Conservation (phyloP, 2,797 vertebrate species). For the Xerus rutilus region DNA sequence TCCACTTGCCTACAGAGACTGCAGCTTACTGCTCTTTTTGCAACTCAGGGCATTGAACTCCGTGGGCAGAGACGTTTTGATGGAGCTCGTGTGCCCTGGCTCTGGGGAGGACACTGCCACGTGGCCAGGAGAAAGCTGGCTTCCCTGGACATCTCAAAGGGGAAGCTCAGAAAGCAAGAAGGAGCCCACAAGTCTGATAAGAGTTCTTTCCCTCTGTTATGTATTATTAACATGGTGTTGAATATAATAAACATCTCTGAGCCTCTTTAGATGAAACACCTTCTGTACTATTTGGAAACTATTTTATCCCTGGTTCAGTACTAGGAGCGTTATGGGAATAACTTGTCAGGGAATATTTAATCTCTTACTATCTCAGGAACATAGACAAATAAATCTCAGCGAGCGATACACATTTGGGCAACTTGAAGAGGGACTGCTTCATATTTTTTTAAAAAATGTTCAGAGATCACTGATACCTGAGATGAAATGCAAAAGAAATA, state of each 20-base stretch:
- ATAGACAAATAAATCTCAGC: not conserved
- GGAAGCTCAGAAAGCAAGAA: not conserved
- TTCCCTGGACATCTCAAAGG: not conserved
- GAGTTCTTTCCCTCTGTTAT: not conserved
- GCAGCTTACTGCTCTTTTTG: not conserved
- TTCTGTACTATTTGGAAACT: not conserved
- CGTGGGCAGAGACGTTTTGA: not conserved
- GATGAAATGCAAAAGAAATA: not conserved
- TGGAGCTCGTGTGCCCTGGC: not conserved
- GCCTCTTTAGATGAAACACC: not conserved
- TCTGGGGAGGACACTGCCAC: not conserved
- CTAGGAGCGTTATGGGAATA: not conserved
- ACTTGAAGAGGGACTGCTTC: not conserved
- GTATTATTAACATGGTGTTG: not conserved
- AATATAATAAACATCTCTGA: not conserved
- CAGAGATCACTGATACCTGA: not conserved
- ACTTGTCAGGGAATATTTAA: not conserved
- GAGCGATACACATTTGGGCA: not conserved
- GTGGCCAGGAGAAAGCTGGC: not conserved
- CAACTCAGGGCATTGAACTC: slow-evolving; percentile 11
- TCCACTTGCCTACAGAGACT: slow-evolving; percentile 6
- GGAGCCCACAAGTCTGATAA: not conserved
- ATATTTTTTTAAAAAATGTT: not conserved
- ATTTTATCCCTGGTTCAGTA: not conserved
- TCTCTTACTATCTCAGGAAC: not conserved